Percentiles rank a stretch among this genome's conserved stretches.
These are phyloP conservation scores for Poeciliopsis paucimaculata DNA, from an alignment of 2,797 vertebrate genomes.

Conservation along the genomic window DNA sequence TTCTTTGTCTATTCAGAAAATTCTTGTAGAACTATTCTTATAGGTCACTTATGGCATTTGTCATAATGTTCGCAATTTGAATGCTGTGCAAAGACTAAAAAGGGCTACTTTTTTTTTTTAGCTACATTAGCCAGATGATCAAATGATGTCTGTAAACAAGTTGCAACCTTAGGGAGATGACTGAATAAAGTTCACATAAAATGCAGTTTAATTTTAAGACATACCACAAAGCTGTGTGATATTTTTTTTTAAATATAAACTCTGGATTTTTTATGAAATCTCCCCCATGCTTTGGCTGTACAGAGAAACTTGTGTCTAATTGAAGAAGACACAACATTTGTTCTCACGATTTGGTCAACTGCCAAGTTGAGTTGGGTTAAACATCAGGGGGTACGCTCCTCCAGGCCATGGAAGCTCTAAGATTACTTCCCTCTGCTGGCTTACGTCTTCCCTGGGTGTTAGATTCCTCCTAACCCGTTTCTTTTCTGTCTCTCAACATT, in stretches of 20 bases:
- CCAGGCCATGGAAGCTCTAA: conserved; percentile 74
- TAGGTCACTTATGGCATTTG: too few relatives aligned
- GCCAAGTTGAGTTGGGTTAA: conserved; percentile 70
- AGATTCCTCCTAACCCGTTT: conserved; percentile 41
- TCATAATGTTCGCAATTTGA: neutral
- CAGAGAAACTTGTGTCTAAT: conserved; percentile 72
- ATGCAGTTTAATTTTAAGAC: neutral
- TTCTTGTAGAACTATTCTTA: too few relatives aligned
- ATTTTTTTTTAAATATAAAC: neutral
- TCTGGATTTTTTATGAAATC: neutral
- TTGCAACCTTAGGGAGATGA: neutral
- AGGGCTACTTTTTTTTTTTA: neutral
- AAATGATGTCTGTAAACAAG: too few relatives aligned
- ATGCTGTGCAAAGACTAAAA: neutral
- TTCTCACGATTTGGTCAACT: conserved; percentile 76
- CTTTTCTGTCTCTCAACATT: conserved; percentile 67
- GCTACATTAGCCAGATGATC: neutral
- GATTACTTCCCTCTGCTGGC: conserved; percentile 76
- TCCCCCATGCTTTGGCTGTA: conserved; percentile 26
- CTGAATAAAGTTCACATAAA: neutral
- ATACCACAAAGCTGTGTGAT: neutral
- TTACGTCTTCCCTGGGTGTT: conserved; percentile 73
- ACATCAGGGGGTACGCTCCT: conserved; percentile 74
- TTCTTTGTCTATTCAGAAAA: too few relatives aligned
- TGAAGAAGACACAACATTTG: conserved; percentile 80